Percentiles rank a stretch among this genome's conserved stretches.
phyloP scores from a whole-genome alignment of 1,140 invertebrate species.

The Pygmarrhopalites habei region DNA sequence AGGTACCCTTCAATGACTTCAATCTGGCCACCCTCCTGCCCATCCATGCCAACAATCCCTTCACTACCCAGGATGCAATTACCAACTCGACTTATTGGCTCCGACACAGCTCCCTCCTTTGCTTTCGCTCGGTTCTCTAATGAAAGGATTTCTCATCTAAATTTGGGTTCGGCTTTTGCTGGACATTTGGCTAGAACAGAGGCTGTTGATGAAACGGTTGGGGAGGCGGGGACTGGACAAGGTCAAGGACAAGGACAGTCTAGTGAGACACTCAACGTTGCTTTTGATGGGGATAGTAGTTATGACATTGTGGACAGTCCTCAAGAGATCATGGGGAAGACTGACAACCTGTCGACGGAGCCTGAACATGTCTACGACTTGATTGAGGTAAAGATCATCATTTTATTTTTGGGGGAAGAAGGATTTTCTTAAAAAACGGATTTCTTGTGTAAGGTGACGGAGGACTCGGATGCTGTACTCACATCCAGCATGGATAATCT shows the following conservation, averaged over 20 bases:
- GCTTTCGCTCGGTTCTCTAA: constrained; percentile 35
- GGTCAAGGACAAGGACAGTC: constrained; percentile 7
- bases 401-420: not conserved
- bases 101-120: constrained; percentile 20
- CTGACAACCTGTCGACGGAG: not conserved
- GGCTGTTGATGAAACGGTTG: constrained; percentile 26
- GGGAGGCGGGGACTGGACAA: constrained; percentile 1
- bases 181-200: constrained; percentile 14
- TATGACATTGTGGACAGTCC: constrained; percentile 12
- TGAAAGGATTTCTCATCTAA: constrained; percentile 32
- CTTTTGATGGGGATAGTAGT: constrained; percentile 26
- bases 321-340: not conserved
- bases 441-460: no score
- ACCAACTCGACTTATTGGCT: not conserved
- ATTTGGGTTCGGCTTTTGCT: constrained; percentile 18
- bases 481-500: no score
- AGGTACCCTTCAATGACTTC: not conserved
- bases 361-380: constrained; percentile 18
- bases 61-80: not conserved
- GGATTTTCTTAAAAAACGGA: no score
- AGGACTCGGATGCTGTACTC: no score
- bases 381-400: constrained; percentile 6
- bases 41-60: not conserved
- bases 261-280: constrained; percentile 18
- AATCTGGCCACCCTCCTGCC: not conserved